Evolutionary conservation across 2,113 vertebrate species (phyloP).

Genomic region (Bufo bufo): DNA sequence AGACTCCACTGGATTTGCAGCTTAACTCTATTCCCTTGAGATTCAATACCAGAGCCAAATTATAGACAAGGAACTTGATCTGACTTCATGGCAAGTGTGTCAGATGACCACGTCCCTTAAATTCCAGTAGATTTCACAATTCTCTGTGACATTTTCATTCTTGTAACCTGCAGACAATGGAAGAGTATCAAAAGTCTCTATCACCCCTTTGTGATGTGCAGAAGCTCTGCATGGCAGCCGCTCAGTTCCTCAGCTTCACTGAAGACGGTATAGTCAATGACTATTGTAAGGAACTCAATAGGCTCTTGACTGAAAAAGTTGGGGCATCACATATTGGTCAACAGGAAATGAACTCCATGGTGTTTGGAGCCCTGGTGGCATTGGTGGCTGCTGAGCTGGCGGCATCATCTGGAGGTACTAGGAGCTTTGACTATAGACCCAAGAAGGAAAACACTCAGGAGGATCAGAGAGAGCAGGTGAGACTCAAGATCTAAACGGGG

Average conservation of each 20-base stretch:
- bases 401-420: background rate
- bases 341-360: background rate
- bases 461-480: conserved; percentile 8
- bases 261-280: background rate
- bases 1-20: background rate
- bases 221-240: background rate
- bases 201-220: background rate
- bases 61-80: background rate
- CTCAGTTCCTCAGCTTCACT: background rate
- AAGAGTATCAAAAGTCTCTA: background rate
- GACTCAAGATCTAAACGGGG: background rate
- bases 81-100: background rate
- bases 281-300: background rate
- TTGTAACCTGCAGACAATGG: background rate
- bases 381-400: conserved; percentile 33
- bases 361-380: background rate
- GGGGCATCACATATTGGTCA: too few species aligned
- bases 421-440: background rate
- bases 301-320: background rate
- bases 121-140: background rate
- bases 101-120: background rate
- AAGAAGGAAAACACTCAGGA: background rate
- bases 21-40: too few species aligned
- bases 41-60: too few species aligned
- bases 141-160: background rate